Evolutionary conservation across 2,888 invertebrate genomes (phyloP).

Genomic region (Camponotus fellah): DNA sequence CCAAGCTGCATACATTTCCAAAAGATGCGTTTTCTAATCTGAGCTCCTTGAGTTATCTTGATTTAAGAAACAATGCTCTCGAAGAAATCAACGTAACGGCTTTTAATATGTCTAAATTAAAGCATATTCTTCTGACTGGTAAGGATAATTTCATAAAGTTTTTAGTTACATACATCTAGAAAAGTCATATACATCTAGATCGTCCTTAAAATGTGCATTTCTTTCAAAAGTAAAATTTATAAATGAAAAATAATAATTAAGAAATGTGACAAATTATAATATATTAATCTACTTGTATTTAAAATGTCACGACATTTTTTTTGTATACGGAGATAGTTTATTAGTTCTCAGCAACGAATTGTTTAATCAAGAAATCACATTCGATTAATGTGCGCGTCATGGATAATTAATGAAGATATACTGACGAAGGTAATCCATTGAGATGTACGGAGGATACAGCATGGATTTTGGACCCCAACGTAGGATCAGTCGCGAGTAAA

Average conservation of each 20-base stretch:
- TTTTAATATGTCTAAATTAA: constrained; percentile 84
- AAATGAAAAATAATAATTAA: not conserved
- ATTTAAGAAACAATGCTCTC: constrained; percentile 87
- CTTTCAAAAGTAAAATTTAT: not conserved
- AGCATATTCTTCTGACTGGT: constrained; percentile 87
- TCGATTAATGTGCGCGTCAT: constrained; percentile 57
- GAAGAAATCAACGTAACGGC: constrained; percentile 85
- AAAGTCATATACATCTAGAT: not conserved
- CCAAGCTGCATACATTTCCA: constrained; percentile 80
- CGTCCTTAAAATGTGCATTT: not conserved
- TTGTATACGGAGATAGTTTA: not conserved
- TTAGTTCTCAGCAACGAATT: not conserved
- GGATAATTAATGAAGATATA: constrained; percentile 39
- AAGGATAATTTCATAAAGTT: not conserved
- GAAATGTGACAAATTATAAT: not conserved
- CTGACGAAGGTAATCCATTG: constrained; percentile 87
- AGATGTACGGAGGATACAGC: constrained; percentile 89
- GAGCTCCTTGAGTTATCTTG: constrained; percentile 86
- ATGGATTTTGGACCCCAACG: constrained; percentile 89
- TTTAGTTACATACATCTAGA: not conserved
- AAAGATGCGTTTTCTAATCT: constrained; percentile 85
- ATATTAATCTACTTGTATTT: not conserved
- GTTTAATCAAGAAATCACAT: constrained; percentile 14
- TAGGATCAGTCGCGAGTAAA: constrained; percentile 86
- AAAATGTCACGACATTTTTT: not conserved